phyloP scores from a whole-genome alignment of 2,888 invertebrate species.

The Homarus gammarus region DNA sequence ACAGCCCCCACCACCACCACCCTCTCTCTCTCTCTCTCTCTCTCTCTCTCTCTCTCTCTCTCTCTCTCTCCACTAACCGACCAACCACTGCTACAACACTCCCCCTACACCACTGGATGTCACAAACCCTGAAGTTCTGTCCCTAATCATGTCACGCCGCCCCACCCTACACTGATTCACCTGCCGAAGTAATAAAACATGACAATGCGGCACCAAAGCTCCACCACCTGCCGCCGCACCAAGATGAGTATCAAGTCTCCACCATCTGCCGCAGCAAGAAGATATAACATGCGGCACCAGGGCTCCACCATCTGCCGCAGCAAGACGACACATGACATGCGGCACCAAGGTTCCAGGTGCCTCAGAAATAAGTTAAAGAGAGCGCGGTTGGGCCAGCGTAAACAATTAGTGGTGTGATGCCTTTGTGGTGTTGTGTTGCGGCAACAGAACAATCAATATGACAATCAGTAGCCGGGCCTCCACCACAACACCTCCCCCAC shows the following conservation, averaged over 20 bases:
- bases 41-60: not conserved
- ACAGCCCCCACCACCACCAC: not conserved
- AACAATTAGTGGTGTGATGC: slow-evolving; percentile 2
- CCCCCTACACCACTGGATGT: not conserved
- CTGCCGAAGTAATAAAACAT: too few relatives aligned
- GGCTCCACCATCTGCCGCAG: not conserved
- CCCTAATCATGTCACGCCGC: not conserved
- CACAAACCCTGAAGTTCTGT: not conserved
- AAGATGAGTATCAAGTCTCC: not conserved
- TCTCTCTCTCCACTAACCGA: not conserved
- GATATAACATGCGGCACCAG: not conserved
- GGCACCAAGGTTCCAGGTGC: not conserved
- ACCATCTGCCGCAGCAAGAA: not conserved
- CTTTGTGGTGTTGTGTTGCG: not conserved
- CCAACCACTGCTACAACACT: not conserved
- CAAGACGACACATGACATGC: not conserved
- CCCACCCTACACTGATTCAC: not conserved
- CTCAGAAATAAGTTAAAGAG: not conserved
- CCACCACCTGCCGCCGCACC: not conserved
- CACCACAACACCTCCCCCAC: too few relatives aligned
- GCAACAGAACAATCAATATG: slow-evolving; percentile 9
- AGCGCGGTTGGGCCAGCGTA: not conserved
- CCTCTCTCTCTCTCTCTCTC: not conserved
- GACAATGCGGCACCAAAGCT: not conserved
- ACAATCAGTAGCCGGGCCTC: not conserved